Base-by-base conservation (phyloP, 2,888 invertebrate genomes). In the Drosophila mimica region DNA sequence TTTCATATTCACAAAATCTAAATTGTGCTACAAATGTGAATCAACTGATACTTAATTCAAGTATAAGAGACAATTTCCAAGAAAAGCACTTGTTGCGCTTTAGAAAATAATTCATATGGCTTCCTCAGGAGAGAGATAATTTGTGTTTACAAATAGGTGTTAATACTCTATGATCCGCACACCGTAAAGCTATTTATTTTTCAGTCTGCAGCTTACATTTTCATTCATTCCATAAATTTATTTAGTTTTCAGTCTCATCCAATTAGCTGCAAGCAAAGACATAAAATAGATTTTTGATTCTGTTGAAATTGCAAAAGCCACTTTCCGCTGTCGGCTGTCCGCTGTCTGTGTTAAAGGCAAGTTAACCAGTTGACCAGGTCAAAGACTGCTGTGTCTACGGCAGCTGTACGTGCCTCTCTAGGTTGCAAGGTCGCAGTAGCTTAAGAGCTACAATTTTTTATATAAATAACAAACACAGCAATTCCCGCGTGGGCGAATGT, bases 371-470 rank as follows among this genome's bases (percentile, higher is more conserved):
- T 65, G 65, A 49, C 70, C 61, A 56, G 73, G 61, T 58, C n/a
- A 63, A 43, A 40, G 56, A 52, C 48, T 40, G 62, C 20, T 59
- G 65, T 30, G 48, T 38, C 34, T 40, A 56, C 40, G 33, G 61
- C 25, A 51, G 65, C 15, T 57, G 40, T 36, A 31, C 46, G 46
- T 15, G 46, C 15, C 33, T 48, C 28, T 53, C 34, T 36, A 53
- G 71, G 57, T 53, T 66, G 66, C 70, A 78, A 77, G 70, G 73
- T 60, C 57, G 66, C 60, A 66, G 69, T 64, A 77, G 69, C 73
- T 77, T 77, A 73, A 69, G 51, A 66, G 53, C 62, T 69, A 33
- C 40, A 62, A 60, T 69, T 67, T 77, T 61, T 78, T 77, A 62
- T 53, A 25, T 46, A 46, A 46, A 52, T 67, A 70, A 77, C 62